phyloP scores from a whole-genome alignment of 2,797 vertebrate genomes.

The Sebastes steindachneri region DNA sequence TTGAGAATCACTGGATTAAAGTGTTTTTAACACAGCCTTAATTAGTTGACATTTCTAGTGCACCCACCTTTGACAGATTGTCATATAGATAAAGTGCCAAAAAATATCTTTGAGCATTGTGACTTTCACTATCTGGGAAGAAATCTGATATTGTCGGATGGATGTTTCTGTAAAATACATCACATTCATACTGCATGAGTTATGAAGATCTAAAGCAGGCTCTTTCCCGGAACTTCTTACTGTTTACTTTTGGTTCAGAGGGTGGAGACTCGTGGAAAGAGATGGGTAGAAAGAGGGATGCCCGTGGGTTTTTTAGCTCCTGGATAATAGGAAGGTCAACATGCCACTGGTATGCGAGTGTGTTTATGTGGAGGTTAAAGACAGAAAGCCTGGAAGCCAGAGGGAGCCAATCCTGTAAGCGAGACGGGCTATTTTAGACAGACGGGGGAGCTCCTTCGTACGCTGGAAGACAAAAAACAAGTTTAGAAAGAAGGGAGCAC shows the following conservation, averaged over 20 bases:
- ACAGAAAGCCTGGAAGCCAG: slow-evolving; percentile 37
- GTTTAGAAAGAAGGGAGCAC: slow-evolving; percentile 19
- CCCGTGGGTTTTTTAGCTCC: slow-evolving; percentile 23
- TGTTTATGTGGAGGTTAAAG: slow-evolving; percentile 36
- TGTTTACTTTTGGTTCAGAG: slow-evolving; percentile 11
- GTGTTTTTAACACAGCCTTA: not conserved
- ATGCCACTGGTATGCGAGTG: slow-evolving; percentile 51
- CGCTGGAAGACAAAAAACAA: slow-evolving; percentile 27
- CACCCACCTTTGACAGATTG: not conserved
- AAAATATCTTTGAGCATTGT: not conserved
- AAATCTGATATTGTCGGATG: not conserved
- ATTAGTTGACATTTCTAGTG: not conserved
- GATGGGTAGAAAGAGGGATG: slow-evolving; percentile 10
- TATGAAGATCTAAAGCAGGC: not conserved
- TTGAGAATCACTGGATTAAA: too few species aligned
- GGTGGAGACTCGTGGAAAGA: slow-evolving; percentile 7
- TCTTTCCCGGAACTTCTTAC: not conserved
- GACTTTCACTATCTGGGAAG: not conserved
- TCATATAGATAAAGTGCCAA: not conserved
- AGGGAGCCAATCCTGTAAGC: slow-evolving; percentile 24
- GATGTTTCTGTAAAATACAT: not conserved
- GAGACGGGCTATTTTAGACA: slow-evolving; percentile 26
- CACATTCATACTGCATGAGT: not conserved
- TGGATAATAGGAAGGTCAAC: slow-evolving; percentile 53
- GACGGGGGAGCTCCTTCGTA: slow-evolving; percentile 1